Conservation (phyloP, 2,797 vertebrate genomes). For the Otus scops region DNA sequence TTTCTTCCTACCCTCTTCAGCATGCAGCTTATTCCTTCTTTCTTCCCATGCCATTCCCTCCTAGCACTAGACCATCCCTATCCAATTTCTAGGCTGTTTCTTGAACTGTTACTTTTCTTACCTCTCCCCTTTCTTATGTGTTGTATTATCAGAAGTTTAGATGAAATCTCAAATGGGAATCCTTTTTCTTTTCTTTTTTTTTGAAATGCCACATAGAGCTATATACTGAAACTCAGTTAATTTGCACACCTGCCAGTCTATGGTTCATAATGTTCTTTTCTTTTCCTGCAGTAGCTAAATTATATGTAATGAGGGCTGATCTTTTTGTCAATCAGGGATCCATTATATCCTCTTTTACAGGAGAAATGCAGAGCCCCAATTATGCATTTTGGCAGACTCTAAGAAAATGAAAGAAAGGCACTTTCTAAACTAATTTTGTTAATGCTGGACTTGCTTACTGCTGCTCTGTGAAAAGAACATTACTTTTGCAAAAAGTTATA, state of each 20-base stretch:
- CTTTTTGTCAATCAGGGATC: slow-evolving; percentile 31
- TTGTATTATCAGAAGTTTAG: neutral
- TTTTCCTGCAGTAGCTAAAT: slow-evolving; percentile 20
- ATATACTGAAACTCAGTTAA: neutral
- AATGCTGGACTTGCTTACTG: neutral
- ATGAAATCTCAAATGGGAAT: neutral
- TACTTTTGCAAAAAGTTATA: neutral
- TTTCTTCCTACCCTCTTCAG: slow-evolving; percentile 33
- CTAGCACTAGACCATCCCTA: slow-evolving; percentile 59
- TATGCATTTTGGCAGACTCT: neutral
- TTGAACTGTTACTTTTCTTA: slow-evolving; percentile 17
- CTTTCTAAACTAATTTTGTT: neutral
- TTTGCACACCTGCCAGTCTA: neutral
- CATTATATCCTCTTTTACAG: neutral
- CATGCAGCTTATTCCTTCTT: slow-evolving; percentile 51
- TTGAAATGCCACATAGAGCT: neutral
- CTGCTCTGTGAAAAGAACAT: neutral
- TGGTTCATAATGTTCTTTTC: slow-evolving; percentile 24
- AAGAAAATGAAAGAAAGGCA: neutral
- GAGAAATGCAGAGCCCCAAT: neutral
- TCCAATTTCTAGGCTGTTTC: slow-evolving; percentile 70
- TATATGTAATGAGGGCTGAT: neutral
- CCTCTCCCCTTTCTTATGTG: neutral
- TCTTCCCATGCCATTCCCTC: slow-evolving; percentile 36
- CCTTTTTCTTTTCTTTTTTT: neutral